Evolutionary conservation across 1,140 invertebrate genomes (phyloP), one percentile per base, ranked within the genome.

Genomic region (Caenorhabditis brenneri): DNA sequence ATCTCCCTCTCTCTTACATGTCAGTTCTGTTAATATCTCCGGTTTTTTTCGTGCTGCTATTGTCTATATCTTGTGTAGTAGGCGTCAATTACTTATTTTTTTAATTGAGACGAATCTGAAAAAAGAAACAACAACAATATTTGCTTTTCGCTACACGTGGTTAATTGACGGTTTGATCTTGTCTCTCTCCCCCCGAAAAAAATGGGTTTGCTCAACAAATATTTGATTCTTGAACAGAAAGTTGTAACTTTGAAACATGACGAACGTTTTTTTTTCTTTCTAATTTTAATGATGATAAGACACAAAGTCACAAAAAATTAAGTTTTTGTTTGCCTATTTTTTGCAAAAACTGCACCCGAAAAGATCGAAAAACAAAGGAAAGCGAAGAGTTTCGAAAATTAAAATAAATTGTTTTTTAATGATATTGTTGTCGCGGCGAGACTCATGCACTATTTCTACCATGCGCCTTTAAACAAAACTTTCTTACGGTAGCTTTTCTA

Each of bases 81-180:
- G 58, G 31, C 58, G 31, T 65, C 58, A 36, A 65, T 65, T n/a
- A n/a, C n/a, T n/a, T n/a, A n/a, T n/a, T 36, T 27, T 22, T 19
- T 19, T 15, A 10, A 19, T 16, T 10, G 19, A 36, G 15, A 36
- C 29, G 31, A 19, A 31, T 33, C 58, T 60, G 58, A 60, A 60
- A 60, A 31, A 6, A 36, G 33, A 55, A 27, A 7, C 10, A 27
- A 55, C 24, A n/a, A n/a, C 10, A 0, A 27, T 27, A n/a, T 27
- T 27, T 55, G 9, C 1, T 27, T 10, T 29, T 12, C 7, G 1
- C 7, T 7, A 24, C 53, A 55, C 53, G 53, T 55, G 53, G 58
- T 65, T 33, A 65, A 65, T 65, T 65, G 58, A n/a, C 1, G 58
- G 58, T 65, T 65, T 65, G 58, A 65, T 27, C 58, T 65, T n/a